Base-by-base conservation (phyloP, 1,140 invertebrate species). In the Neomicropteryx cornuta region DNA sequence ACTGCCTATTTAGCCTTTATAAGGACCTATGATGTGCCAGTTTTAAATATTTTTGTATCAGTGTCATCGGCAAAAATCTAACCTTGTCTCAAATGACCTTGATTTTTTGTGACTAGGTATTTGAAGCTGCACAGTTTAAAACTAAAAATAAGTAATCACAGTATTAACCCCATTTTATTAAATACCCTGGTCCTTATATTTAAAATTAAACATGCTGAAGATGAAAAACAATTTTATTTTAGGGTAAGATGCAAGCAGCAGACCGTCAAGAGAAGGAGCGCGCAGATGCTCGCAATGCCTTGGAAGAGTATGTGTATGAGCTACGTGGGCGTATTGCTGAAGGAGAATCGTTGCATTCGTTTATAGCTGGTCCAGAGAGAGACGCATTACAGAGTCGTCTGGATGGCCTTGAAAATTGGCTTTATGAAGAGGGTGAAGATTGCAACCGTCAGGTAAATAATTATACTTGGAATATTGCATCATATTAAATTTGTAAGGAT, bases 271-370 rank as follows among this genome's bases (percentile, higher is more conserved):
- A 98, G 63, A 96, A 95, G 50, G 91, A 97, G 57, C 75, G 91
- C 33, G 79, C 87, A 13, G 93, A 98, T 63, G 89, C 87, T 1
- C 86, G 93, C 50, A 99, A 99, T 67, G 85, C 90, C 3, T 72
- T 99, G 1, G 96, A 99, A 63, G 96, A 99, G 65, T 99, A 97
- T 55, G 88, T 99, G 13, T 99, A 99, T 58, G 93, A 97, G 46
- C 73, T 96, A 56, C 74, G 96, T 37, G 81, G 83, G 18, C 91
- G 93, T 56, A 45, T 56, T 33, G 72, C 65, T 5, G 71, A 79
- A 38, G 82, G 83, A 14, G 83, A 81, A 38, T 71, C 83, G 18
- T 68, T 92, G 17, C 80, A 81, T 38, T 70, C 76, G 5, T 98
- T 79, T 53, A 73, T 94, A 2, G 68, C 76, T 3, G 83, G 90